A percentile compares a stretch with the other conserved stretches of the same genome.
Conservation (phyloP, 2,113 vertebrate species). For the Vicugna pacos region DNA sequence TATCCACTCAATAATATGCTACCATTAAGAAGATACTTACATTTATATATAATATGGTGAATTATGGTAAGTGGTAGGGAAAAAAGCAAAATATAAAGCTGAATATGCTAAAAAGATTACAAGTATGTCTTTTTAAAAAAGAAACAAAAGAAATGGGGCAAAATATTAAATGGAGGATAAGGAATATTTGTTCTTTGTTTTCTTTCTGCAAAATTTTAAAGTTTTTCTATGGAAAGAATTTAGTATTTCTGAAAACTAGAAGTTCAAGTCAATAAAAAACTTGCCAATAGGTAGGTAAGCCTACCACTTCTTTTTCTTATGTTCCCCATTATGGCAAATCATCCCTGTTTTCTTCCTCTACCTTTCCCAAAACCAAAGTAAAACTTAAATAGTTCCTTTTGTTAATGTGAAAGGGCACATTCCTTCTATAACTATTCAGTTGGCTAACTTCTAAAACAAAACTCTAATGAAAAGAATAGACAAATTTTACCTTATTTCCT, state of each 20-base stretch:
- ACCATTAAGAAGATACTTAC: constrained; percentile 26
- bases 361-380: constrained; percentile 45
- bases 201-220: not conserved
- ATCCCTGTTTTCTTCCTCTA: not conserved
- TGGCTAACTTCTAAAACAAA: constrained; percentile 1
- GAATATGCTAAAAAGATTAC: not conserved
- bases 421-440: not conserved
- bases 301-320: not conserved
- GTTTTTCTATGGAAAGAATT: not conserved
- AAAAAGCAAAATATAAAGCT: constrained; percentile 41
- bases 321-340: not conserved
- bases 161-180: not conserved
- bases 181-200: constrained; percentile 9
- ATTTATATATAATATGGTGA: not conserved
- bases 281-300: not conserved
- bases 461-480: not conserved
- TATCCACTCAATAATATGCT: not conserved
- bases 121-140: constrained; percentile 15
- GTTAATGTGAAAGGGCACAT: not conserved
- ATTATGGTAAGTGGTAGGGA: not conserved
- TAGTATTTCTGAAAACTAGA: constrained; percentile 26
- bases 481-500: constrained; percentile 93
- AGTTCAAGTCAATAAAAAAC: not conserved
- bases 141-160: constrained; percentile 19
- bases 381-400: not conserved